phyloP scores from a whole-genome alignment of 2,888 invertebrate species.

The Platerodrilus igneus region DNA sequence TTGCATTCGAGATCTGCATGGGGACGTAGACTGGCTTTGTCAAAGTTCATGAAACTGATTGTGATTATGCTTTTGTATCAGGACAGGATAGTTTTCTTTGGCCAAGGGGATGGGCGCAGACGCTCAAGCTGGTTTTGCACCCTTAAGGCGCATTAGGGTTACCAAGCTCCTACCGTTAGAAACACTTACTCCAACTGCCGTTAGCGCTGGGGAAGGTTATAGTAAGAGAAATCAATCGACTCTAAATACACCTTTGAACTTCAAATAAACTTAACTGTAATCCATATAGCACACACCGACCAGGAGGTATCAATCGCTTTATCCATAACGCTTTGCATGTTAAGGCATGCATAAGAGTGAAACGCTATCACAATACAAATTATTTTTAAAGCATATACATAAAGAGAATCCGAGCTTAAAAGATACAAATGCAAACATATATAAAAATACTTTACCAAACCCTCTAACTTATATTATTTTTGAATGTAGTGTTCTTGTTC shows the following conservation, averaged over 20 bases:
- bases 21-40: slow-evolving; percentile 28
- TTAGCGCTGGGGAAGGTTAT: slow-evolving; percentile 19
- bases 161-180: slow-evolving; percentile 31
- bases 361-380: too few relatives aligned
- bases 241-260: slow-evolving; percentile 4
- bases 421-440: too few relatives aligned
- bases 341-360: too few relatives aligned
- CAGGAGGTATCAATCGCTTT: too few relatives aligned
- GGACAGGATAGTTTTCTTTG: slow-evolving; percentile 33
- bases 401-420: too few relatives aligned
- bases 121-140: slow-evolving; percentile 33
- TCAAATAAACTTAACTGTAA: slow-evolving; percentile 8
- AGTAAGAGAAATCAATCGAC: too few relatives aligned
- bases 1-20: slow-evolving; percentile 20
- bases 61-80: slow-evolving; percentile 29
- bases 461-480: too few relatives aligned
- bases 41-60: slow-evolving; percentile 30
- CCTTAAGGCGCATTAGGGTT: slow-evolving; percentile 28
- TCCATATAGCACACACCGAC: too few relatives aligned
- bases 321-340: too few relatives aligned
- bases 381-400: too few relatives aligned
- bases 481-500: too few relatives aligned
- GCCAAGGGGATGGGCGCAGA: slow-evolving; percentile 26
- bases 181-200: slow-evolving; percentile 30
- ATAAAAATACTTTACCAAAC: too few relatives aligned